A percentile compares a stretch with the other conserved stretches of the same genome.
Conservation (phyloP, 2,888 invertebrate species). For the Mayetiola destructor region DNA sequence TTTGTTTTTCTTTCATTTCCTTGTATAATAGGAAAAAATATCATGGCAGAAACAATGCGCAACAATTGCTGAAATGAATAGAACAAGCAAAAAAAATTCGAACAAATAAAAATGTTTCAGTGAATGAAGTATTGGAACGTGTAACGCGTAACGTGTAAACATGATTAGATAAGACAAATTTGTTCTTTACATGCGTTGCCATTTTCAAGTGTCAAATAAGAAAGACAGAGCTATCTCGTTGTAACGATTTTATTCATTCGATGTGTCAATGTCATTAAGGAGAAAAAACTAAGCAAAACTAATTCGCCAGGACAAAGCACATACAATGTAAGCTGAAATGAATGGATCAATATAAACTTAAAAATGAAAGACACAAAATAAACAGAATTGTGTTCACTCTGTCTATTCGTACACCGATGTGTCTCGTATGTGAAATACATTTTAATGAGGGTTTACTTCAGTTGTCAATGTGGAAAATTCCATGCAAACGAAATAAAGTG, state of each 20-base stretch:
- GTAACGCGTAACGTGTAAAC: slow-evolving; percentile 2
- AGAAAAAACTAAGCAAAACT: no score
- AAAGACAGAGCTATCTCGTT: neutral
- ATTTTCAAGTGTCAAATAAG: slow-evolving; percentile 6
- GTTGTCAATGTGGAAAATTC: no score
- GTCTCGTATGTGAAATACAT: slow-evolving; percentile 6
- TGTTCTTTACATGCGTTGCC: neutral
- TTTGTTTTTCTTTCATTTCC: slow-evolving; percentile 6
- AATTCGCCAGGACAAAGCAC: no score
- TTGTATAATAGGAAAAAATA: neutral
- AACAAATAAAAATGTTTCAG: neutral
- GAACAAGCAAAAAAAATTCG: neutral
- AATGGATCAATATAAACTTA: neutral
- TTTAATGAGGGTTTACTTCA: slow-evolving; percentile 10
- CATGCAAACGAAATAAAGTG: neutral
- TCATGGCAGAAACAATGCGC: neutral
- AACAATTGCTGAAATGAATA: neutral
- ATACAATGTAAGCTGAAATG: neutral
- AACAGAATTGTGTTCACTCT: neutral
- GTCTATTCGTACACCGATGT: no score
- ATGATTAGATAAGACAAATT: slow-evolving; percentile 10
- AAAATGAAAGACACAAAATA: neutral
- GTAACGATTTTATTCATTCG: no score
- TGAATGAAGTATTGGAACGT: no score
- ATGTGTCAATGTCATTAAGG: no score